Conservation (phyloP, 2,113 vertebrate species). For the Cephalopholis sonnerati region DNA sequence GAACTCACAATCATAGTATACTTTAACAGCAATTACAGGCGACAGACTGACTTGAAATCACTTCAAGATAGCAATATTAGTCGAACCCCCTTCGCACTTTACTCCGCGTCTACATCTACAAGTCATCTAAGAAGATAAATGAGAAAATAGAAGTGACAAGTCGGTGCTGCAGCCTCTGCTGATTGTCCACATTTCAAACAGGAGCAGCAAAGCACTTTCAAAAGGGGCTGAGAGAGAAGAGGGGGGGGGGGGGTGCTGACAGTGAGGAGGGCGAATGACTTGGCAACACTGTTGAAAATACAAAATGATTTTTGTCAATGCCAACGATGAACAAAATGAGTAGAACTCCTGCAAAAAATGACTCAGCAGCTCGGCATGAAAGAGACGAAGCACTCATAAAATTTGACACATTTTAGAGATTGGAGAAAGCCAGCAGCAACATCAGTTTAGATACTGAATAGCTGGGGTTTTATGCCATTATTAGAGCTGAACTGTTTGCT, state of each 20-base stretch:
- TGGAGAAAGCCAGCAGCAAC: conserved; percentile 3
- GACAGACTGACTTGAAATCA: conserved; percentile 41
- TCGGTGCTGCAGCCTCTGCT: conserved; percentile 5
- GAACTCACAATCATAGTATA: conserved; percentile 30
- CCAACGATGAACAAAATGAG: conserved; percentile 59
- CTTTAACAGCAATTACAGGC: conserved; percentile 38
- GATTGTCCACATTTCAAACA: conserved; percentile 68
- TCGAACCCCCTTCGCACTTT: conserved; percentile 26
- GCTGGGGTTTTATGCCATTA: not conserved
- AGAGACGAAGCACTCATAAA: conserved; percentile 33
- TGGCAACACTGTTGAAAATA: conserved; percentile 56
- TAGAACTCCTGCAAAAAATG: conserved; percentile 46
- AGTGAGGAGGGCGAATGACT: conserved; percentile 32
- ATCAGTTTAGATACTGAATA: conserved; percentile 20
- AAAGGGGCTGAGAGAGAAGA: conserved; percentile 6
- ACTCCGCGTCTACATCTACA: conserved; percentile 20
- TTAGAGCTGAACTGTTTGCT: conserved; percentile 5
- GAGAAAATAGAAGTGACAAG: conserved; percentile 49
- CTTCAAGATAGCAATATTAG: conserved; percentile 36
- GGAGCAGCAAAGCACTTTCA: conserved; percentile 36
- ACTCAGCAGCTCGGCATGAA: conserved; percentile 50
- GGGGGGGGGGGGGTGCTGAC: not conserved
- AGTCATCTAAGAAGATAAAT: conserved; percentile 43
- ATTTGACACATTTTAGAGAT: conserved; percentile 32
- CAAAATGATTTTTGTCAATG: conserved; percentile 64